Base-by-base conservation (phyloP, 1,140 invertebrate species). In the Lordiphosa collinella region DNA sequence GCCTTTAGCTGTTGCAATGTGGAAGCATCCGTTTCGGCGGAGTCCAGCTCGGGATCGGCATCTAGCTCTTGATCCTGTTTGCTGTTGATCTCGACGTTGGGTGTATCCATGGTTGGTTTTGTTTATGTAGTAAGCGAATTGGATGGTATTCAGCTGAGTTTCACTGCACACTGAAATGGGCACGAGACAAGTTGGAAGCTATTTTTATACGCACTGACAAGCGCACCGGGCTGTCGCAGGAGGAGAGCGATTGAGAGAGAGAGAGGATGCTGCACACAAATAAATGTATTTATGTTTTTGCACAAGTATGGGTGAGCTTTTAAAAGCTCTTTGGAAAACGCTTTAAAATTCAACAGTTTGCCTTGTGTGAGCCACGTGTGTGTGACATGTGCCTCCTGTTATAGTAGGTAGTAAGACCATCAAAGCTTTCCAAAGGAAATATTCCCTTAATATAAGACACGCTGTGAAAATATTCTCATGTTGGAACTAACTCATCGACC, bases 1-100 rank as follows among this genome's bases (percentile, higher is more conserved):
- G 60, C 70, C 32, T 66, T 70, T 4, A 75, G 22, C 43, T 76
- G 59, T 32, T 70, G 66, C 61, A 69, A 44, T 2, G 61, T 47
- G 25, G 55, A 3, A 38, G 12, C 36, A 13, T 56, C 56, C 32
- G 25, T 31, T 1, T 32, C 29, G 6, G 16, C 47, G 6, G 22
- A 3, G 50, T 52, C 10, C 14, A 7, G 14, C 13, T 47, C 31
- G 4, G 31, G 3, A 10, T 32, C 47, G 9, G 12, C n/a, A 37
- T 37, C 16, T 14, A 13, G 14, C 4, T 31, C 44, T 8, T 8
- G 29, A 11, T 43, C 40, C 4, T 8, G 22, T 22, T 46, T 46
- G 32, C 25, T 22, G 40, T 51, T 50, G 46, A 13, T 40, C 31
- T 52, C 32, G 7, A 46, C 59, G 36, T 22, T 48, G 41, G 41